Evolutionary conservation across 1,140 invertebrate species (phyloP), one percentile per base, ranked within the genome.

Genomic region (Ostrea edulis): DNA sequence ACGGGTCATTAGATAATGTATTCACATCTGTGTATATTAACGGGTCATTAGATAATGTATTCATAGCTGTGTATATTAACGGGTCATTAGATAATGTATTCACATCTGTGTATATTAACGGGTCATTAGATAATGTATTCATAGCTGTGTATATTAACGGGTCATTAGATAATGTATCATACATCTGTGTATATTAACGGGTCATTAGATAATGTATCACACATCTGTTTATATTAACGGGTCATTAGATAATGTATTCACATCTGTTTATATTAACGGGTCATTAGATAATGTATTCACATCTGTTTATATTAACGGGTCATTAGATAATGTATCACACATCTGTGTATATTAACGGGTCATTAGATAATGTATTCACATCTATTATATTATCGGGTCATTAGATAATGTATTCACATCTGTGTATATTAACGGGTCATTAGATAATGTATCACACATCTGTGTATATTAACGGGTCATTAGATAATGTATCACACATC

Each of bases 271-370:
- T 44, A n/a, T n/a, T 87, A 92, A 93, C 89, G 92, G 88, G 93
- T 93, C 71, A 44, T 1, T 2, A 1, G 35, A 44, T 44, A 44
- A 44, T 44, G 35, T 44, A 44, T 44, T 44, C 35, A 44, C 35
- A 44, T 2, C 35, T 44, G 35, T 44, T 1, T 44, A 44, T 44
- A n/a, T n/a, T n/a, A 44, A 44, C 35, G 5, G 35, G 35, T 44
- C 5, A n/a, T n/a, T n/a, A n/a, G n/a, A n/a, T n/a, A n/a, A n/a
- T n/a, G n/a, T n/a, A n/a, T n/a, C n/a, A n/a, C n/a, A n/a, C 93
- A 29, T 92, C 92, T 20, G 52, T 89, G 12, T 81, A 90, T 87
- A 92, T n/a, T n/a, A n/a, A 93, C 89, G 92, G 88, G 93, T 93
- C 71, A 44, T 1, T 2, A 1, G 35, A 44, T 44, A 44, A 44